These are phyloP conservation scores for Anhinga anhinga DNA, from an alignment of 2,113 vertebrate genomes.

Conservation along the genomic window DNA sequence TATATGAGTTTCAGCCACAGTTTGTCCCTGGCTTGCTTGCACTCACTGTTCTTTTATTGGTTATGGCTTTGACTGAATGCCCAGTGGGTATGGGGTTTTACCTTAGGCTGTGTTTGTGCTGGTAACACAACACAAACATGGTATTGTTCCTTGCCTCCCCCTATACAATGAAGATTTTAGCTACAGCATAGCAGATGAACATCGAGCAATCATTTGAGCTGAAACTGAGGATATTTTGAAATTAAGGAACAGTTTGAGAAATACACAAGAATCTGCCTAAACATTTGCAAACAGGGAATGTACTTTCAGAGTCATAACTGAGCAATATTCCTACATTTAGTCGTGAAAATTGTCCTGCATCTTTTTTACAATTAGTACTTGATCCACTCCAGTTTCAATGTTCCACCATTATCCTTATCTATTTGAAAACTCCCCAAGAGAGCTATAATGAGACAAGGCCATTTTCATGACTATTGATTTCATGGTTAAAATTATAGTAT, in stretches of 20 bases:
- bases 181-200: neutral
- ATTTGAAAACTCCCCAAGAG: constrained; percentile 22
- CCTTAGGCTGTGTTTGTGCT: neutral
- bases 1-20: neutral
- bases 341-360: neutral
- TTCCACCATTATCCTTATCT: neutral
- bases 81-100: neutral
- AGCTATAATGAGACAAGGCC: neutral
- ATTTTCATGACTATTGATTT: constrained; percentile 56
- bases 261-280: neutral
- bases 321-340: neutral
- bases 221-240: neutral
- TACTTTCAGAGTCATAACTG: neutral
- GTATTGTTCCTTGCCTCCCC: neutral
- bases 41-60: neutral
- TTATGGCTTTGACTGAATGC: neutral
- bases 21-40: neutral
- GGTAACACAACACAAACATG: neutral
- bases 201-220: neutral
- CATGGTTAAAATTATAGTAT: constrained; percentile 56
- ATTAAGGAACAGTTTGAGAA: neutral
- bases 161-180: neutral
- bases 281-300: neutral
- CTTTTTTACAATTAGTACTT: constrained; percentile 27
- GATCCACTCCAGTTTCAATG: neutral